A percentile compares a stretch with the other conserved stretches of the same genome.
phyloP scores from a whole-genome alignment of 2,888 invertebrate species.

The Hyalella azteca region DNA sequence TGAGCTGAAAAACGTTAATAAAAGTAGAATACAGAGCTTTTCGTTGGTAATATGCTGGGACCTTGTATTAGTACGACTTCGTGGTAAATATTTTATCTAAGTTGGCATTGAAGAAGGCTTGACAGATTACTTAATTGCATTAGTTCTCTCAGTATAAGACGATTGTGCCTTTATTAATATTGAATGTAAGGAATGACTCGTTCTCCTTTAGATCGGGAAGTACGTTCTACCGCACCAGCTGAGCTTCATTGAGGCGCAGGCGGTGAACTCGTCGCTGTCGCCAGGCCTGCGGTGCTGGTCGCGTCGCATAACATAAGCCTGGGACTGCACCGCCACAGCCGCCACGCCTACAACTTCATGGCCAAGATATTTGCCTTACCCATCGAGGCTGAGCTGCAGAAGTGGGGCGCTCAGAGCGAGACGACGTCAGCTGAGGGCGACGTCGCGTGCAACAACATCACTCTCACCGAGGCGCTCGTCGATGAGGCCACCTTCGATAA shows the following conservation, averaged over 20 bases:
- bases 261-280: conserved; percentile 22
- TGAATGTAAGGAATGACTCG: too few species aligned
- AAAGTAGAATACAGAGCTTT: too few species aligned
- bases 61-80: too few species aligned
- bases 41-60: too few species aligned
- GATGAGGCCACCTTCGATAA: conserved; percentile 36
- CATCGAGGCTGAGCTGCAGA: conserved; percentile 18
- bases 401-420: conserved; percentile 34
- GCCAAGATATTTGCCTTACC: conserved; percentile 31
- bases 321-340: conserved; percentile 20
- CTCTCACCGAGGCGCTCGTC: conserved; percentile 16
- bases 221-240: conserved; percentile 30
- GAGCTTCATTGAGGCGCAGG: conserved; percentile 35
- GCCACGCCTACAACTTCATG: conserved; percentile 29
- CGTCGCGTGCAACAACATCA: conserved; percentile 9
- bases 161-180: too few species aligned
- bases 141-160: too few species aligned
- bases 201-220: conserved; percentile 9
- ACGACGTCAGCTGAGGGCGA: neutral
- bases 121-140: too few species aligned
- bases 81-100: too few species aligned
- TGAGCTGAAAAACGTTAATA: too few species aligned
- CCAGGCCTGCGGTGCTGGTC: conserved; percentile 38
- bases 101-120: too few species aligned
- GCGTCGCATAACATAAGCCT: conserved; percentile 34